Evolutionary conservation across 2,888 invertebrate genomes (phyloP).

Genomic region (Ophion costatus): DNA sequence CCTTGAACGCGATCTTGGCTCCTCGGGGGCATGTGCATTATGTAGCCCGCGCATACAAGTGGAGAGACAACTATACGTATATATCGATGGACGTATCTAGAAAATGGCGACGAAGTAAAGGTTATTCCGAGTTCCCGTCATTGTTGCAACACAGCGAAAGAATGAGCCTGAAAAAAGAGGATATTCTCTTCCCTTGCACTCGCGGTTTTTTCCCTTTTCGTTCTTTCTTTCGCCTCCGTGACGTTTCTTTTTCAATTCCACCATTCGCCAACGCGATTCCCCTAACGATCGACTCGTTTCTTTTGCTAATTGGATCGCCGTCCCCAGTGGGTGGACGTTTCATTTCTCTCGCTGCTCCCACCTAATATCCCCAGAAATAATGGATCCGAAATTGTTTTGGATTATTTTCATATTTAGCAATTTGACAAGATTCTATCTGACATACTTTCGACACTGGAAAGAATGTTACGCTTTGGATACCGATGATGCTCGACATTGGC

Average conservation of each 20-base stretch:
- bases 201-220: background rate
- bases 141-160: constrained; percentile 53
- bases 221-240: background rate
- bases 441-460: too few species aligned
- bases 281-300: constrained; percentile 63
- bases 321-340: constrained; percentile 52
- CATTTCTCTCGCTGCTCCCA: constrained; percentile 34
- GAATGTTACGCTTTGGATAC: too few species aligned
- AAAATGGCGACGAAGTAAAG: constrained; percentile 41
- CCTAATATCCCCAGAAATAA: constrained; percentile 31
- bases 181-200: constrained; percentile 20
- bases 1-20: constrained; percentile 63
- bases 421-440: too few species aligned
- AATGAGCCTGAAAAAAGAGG: constrained; percentile 59
- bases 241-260: constrained; percentile 13
- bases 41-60: constrained; percentile 57
- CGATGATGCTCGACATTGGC: too few species aligned
- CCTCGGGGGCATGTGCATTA: constrained; percentile 57
- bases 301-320: constrained; percentile 62
- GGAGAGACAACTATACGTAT: constrained; percentile 23
- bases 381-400: constrained; percentile 16
- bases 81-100: constrained; percentile 6
- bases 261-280: constrained; percentile 55
- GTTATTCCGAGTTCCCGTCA: constrained; percentile 42
- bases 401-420: background rate